Evolutionary conservation across 2,797 vertebrate genomes (phyloP), one percentile per base, ranked within the genome.

Genomic region (Caiman crocodilus): DNA sequence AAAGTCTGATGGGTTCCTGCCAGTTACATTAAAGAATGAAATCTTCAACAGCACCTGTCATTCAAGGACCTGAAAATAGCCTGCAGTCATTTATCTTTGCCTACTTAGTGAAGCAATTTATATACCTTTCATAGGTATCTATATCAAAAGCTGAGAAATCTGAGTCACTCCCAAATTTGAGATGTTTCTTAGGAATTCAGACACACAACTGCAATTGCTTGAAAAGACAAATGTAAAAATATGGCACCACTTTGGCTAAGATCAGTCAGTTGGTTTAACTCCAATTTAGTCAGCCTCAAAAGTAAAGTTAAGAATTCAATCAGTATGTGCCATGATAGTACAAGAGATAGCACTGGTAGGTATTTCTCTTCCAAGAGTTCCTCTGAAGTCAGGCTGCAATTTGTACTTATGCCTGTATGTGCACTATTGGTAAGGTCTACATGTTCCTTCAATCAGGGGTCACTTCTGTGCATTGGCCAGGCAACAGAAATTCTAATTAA

Each of bases 221-320:
- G 59, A 86, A 84, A 6, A 60, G 17, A 64, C 3, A 1, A 28
- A 58, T 18, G 57, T 21, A 28, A 56, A n/a, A 83, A 23, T 32
- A 50, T 83, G 77, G 18, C 59, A 84, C 78, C 28, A 71, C 1
- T 17, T 1, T 63, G 61, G 57, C 13, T 63, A 28, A 63, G 61
- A 26, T 5, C 25, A 9, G 25, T 63, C 26, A 26, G 25, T 71
- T 14, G 30, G 30, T 78, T 84, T 65, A 82, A 59, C 71, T 87
- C 82, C 59, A 76, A 42, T 30, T 88, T 79, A 63, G 25, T 81
- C 13, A 20, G 50, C 75, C 84, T 57, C 93, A 96, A 30, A 69
- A 90, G 89, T 7, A 85, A 76, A 91, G 79, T 63, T 69, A 79
- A 63, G 79, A 91, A 77, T 85, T 87, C 88, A 84, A 2, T 18